Conservation (phyloP, 2,113 vertebrate genomes). For the Chlorocebus sabaeus region DNA sequence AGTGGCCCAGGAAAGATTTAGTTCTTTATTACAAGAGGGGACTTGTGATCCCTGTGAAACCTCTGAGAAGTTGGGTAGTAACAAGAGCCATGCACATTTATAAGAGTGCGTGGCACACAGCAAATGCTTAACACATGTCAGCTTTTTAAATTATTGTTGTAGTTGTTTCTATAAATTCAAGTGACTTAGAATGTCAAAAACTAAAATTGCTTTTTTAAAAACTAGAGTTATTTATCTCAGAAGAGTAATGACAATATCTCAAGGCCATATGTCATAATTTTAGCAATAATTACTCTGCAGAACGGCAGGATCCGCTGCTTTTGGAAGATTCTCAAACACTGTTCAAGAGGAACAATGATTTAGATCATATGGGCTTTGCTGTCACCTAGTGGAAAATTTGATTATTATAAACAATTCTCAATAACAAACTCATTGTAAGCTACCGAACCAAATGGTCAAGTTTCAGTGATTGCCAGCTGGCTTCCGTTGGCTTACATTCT, state of each 20-base stretch:
- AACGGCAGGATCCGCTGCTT: not conserved
- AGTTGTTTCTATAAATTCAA: not conserved
- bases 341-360: not conserved
- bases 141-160: not conserved
- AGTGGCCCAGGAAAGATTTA: not conserved
- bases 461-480: not conserved
- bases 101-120: not conserved
- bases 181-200: not conserved
- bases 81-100: not conserved
- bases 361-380: slow-evolving; percentile 44
- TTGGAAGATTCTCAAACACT: not conserved
- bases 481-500: not conserved
- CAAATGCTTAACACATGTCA: not conserved
- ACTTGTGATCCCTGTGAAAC: not conserved
- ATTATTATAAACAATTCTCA: not conserved
- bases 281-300: not conserved
- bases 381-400: slow-evolving; percentile 52
- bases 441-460: not conserved
- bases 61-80: not conserved
- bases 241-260: not conserved
- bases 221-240: not conserved
- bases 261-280: not conserved
- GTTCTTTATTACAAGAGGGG: not conserved
- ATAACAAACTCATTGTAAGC: not conserved
- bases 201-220: not conserved